Evolutionary conservation across 2,888 invertebrate genomes (phyloP), one percentile per base, ranked within the genome.

Genomic region (Melanostoma scalare): DNA sequence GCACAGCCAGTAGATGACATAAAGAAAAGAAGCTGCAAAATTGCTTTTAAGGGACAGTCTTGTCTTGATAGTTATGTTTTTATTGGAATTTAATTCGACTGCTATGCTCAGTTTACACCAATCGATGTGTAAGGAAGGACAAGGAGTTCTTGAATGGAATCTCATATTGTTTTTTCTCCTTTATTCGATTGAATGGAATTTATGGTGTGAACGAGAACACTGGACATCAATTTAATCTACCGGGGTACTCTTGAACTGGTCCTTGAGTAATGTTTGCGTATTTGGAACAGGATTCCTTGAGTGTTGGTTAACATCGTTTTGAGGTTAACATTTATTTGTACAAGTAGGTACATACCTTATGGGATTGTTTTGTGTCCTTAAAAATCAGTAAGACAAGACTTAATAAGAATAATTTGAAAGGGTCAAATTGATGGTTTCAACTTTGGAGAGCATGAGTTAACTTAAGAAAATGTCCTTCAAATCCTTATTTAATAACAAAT

Each of bases 1-100:
- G 31, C 71, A 40, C n/a, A 60, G 35, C 20, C 33, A 46, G 30
- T 38, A 33, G 42, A 50, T 50, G 53, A 40, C 44, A 79, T 30
- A 63, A 42, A 6, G 6, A n/a, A n/a, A 20, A 48, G 35, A 33
- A 58, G 30, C 38, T 38, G 30, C 30, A 33, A 30, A 52, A 33
- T 9, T 55, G 30, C 10, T 67, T 10, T 53, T 20, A 20, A 71
- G 35, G 55, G 38, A 44, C 44, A 67, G 42, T 63, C 53, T 38
- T 55, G 55, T 46, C 31, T 35, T 33, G 67, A 40, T 69, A 40
- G 63, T 71, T 44, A 67, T 65, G 74, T 50, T 79, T 79, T 84
- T 84, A 84, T 67, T 79, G 78, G 52, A 78, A 71, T 84, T 71
- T 84, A 84, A 84, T 79, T 84, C 61, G 60, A 71, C 58, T 53